Base-by-base conservation (phyloP, 1,140 invertebrate species). In the Eulimnadia texana region DNA sequence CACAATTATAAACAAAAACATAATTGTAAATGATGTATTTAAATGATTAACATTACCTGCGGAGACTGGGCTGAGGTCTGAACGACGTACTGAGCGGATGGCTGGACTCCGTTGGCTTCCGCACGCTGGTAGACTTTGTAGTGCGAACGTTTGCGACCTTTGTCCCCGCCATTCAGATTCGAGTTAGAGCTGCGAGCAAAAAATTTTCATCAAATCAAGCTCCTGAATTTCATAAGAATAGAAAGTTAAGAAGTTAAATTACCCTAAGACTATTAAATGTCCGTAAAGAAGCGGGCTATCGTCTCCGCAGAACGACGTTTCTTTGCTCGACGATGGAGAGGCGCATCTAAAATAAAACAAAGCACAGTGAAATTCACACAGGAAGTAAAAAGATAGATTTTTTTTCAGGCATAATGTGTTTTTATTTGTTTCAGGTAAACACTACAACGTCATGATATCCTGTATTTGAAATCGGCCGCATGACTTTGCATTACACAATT, bases 61-160 rank as follows among this genome's bases (percentile, higher is more conserved):
- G 86, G 86, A 72, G 80, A 84, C 71, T 89, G 83, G 68, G 91
- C 83, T 69, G 92, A 86, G 80, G 92, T 71, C 33, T 74, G 90
- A 62, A 97, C 93, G 63, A 93, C 84, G 74, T 98, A 97, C 76
- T 96, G 92, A 73, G 89, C 90, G 51, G 88, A 93, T 67, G 90
- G 84, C 70, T 92, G 92, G 23, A 98, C 93, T 33, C 94, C 93
- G 75, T 95, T 98, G 29, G 93, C 78, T 64, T 80, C 78, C 59
- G 82, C 78, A 67, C 92, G 80, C 73, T 91, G 85, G 72, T 84
- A 86, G 24, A 98, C 76, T 60, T 93, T 82, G 78, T 96, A 97
- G 78, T 97, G 96, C 75, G 90, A 95, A 70, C 88, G 82, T 69
- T 89, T 82, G 58, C 94, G 79, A 13, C 92, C 92, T 67, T 90